Evolutionary conservation across 2,113 vertebrate genomes (phyloP).

Genomic region (Petromus typicus): DNA sequence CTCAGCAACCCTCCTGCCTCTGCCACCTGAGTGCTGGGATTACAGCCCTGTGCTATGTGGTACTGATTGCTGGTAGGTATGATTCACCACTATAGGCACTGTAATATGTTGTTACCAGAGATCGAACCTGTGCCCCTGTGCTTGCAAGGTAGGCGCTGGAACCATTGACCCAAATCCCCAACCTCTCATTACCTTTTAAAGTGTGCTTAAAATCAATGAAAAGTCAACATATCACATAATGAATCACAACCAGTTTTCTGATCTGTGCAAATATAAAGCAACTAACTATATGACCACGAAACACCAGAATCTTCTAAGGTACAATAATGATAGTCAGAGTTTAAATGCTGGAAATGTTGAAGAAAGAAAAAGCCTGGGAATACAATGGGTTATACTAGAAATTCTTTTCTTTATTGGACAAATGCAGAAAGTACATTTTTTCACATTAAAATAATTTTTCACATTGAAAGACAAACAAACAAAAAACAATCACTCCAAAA

Average conservation of each 20-base stretch:
- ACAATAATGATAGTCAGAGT: background rate
- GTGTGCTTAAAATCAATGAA: slow-evolving; percentile 64
- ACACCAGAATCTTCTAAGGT: slow-evolving; percentile 6
- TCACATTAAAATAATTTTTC: background rate
- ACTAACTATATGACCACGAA: background rate
- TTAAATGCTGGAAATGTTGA: background rate
- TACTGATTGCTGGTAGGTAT: too few relatives aligned
- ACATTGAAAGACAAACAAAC: background rate
- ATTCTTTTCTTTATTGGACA: background rate
- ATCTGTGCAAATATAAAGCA: background rate
- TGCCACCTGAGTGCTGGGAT: too few relatives aligned
- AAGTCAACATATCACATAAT: slow-evolving; percentile 46
- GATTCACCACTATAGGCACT: too few relatives aligned
- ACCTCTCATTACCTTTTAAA: slow-evolving; percentile 69
- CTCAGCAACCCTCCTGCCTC: too few relatives aligned
- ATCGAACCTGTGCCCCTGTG: too few relatives aligned
- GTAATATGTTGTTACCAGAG: too few relatives aligned
- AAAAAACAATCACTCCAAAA: background rate
- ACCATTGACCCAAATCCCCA: too few relatives aligned
- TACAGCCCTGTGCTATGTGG: too few relatives aligned
- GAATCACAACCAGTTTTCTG: slow-evolving; percentile 2
- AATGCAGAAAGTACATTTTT: slow-evolving; percentile 1
- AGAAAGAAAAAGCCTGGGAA: background rate
- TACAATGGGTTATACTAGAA: background rate
- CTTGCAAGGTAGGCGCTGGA: too few relatives aligned